Evolutionary conservation across 2,888 invertebrate species (phyloP), one percentile per base, ranked within the genome.

Genomic region (Zootermopsis nevadensis): DNA sequence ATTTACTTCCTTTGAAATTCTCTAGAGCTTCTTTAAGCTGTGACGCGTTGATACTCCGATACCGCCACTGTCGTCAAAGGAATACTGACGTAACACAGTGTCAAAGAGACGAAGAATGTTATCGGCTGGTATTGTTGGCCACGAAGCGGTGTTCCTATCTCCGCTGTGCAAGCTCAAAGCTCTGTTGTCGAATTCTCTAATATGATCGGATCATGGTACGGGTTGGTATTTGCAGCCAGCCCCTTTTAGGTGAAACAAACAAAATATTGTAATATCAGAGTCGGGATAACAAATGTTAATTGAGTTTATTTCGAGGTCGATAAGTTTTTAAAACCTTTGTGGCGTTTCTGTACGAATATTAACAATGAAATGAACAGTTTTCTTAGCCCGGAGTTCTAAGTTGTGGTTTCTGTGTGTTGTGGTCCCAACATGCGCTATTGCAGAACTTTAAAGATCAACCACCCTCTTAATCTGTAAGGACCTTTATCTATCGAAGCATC

Each of bases 391-490:
- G 67, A 69, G 2, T 35, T 35, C 35, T 79, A 27, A 60, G 79
- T 79, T n/a, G 79, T 60, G 79, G 79, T 60, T 79, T 55, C 76
- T n/a, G n/a, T 76, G 42, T 12, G 42, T 42, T 79, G 31, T 77
- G 77, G 53, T 77, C 79, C 60, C 30, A 27, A n/a, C 31, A 77
- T 53, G 48, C 77, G 4, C 79, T 35, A 79, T 79, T 22, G 33
- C 79, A 35, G 60, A n/a, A 55, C 12, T 55, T 77, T 77, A 77
- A 53, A 77, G 31, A 55, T 33, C 79, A 79, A 55, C 79, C 55
- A 31, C 33, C 35, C 60, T 60, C 60, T 79, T 60, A 79, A 60
- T 60, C 79, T 79, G 33, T 3, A 31, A 55, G 53, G 79, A 60
- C 48, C 60, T 35, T 79, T 35, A 79, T 53, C 79, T 19, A 55